Percentiles rank a stretch among this genome's conserved stretches.
Conservation (phyloP, 2,797 vertebrate species). For the Chelidonichthys spinosus region DNA sequence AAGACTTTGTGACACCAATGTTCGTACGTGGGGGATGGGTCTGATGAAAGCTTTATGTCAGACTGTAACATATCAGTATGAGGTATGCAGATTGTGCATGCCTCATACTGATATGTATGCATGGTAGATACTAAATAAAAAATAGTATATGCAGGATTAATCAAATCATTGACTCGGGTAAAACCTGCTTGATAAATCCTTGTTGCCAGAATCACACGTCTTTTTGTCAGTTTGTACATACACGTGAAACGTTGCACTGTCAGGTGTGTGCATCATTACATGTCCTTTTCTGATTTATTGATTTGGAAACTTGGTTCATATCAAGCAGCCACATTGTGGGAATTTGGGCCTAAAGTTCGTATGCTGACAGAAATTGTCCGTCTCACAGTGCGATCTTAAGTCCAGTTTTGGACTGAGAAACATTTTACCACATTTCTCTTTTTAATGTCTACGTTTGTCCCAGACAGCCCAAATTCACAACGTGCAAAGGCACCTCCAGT, state of each 20-base stretch:
- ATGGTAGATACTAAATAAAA: conserved; percentile 1
- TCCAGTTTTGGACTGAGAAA: not conserved
- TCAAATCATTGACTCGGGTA: not conserved
- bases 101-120: no score
- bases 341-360: not conserved
- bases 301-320: not conserved
- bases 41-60: conserved; percentile 9
- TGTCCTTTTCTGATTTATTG: not conserved
- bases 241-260: not conserved
- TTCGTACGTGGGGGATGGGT: not conserved
- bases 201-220: not conserved
- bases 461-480: not conserved
- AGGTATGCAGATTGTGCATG: conserved; percentile 7
- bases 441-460: not conserved
- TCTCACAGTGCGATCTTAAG: no score
- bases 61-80: conserved; percentile 15
- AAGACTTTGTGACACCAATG: not conserved
- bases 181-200: not conserved
- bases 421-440: not conserved
- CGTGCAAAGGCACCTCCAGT: not conserved
- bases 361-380: not conserved
- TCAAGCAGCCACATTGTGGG: not conserved
- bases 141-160: not conserved
- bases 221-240: not conserved
- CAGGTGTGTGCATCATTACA: not conserved